phyloP scores from a whole-genome alignment of 2,888 invertebrate genomes.

The Yponomeuta malinellus region DNA sequence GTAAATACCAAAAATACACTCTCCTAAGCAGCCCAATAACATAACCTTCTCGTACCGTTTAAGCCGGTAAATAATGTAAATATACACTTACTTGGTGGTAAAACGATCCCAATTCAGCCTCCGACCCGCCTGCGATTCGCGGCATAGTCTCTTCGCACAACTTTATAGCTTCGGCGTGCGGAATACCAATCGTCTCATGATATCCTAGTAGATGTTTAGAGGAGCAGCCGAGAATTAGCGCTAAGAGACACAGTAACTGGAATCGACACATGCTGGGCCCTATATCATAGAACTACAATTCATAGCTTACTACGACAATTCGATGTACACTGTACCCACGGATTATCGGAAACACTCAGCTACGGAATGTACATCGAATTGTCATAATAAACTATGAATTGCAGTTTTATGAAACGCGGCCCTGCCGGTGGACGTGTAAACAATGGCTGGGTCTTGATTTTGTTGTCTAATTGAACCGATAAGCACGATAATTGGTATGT shows the following conservation, averaged over 20 bases:
- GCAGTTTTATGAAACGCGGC: too few relatives aligned
- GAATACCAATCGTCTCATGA: conserved; percentile 43
- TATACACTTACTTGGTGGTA: conserved; percentile 17
- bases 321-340: background rate
- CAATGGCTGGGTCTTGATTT: too few relatives aligned
- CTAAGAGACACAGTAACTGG: background rate
- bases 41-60: background rate
- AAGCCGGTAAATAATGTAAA: background rate
- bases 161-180: conserved; percentile 32
- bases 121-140: conserved; percentile 44
- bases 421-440: too few relatives aligned
- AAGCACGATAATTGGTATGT: too few relatives aligned
- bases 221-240: background rate
- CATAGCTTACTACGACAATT: background rate
- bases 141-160: conserved; percentile 24
- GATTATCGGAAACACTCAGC: too few relatives aligned
- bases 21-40: background rate
- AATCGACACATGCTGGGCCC: background rate
- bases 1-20: too few relatives aligned
- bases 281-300: background rate
- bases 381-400: too few relatives aligned
- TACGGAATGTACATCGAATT: too few relatives aligned
- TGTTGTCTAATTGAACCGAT: too few relatives aligned
- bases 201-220: conserved; percentile 26
- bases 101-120: conserved; percentile 10